These are phyloP conservation scores for Myrmecophaga tridactyla DNA, from an alignment of 2,113 vertebrate genomes.

Conservation along the genomic window DNA sequence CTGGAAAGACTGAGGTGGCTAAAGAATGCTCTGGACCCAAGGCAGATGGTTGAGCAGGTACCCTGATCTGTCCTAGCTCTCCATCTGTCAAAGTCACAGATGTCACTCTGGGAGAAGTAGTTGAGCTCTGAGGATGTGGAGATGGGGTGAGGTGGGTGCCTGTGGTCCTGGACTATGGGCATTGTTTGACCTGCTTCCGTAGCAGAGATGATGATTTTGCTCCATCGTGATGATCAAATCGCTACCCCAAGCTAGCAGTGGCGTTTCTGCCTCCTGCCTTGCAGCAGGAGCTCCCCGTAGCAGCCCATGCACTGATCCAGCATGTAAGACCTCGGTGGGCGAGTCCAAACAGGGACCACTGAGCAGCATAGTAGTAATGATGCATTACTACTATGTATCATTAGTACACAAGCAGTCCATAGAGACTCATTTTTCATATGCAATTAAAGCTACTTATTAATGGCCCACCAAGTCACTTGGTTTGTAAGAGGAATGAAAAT, in stretches of 20 bases:
- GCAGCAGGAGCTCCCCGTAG: neutral
- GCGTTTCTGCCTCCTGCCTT: too few species aligned
- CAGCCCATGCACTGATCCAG: accelerated
- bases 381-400: too few species aligned
- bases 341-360: neutral
- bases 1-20: neutral
- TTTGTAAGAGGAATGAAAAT: slow-evolving; percentile 11
- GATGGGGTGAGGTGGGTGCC: neutral
- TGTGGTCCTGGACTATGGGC: neutral
- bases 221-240: neutral
- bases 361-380: too few species aligned
- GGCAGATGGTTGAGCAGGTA: neutral
- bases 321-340: neutral
- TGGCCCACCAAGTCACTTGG: neutral
- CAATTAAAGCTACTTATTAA: neutral
- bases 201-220: neutral
- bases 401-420: neutral
- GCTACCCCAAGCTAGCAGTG: neutral
- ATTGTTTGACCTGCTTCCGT: neutral
- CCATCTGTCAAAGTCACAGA: too few species aligned
- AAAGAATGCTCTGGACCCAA: neutral
- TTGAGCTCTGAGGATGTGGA: neutral
- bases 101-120: neutral
- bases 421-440: neutral
- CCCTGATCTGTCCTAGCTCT: neutral